Conservation (phyloP, 2,113 vertebrate genomes). For the Galemys pyrenaicus region DNA sequence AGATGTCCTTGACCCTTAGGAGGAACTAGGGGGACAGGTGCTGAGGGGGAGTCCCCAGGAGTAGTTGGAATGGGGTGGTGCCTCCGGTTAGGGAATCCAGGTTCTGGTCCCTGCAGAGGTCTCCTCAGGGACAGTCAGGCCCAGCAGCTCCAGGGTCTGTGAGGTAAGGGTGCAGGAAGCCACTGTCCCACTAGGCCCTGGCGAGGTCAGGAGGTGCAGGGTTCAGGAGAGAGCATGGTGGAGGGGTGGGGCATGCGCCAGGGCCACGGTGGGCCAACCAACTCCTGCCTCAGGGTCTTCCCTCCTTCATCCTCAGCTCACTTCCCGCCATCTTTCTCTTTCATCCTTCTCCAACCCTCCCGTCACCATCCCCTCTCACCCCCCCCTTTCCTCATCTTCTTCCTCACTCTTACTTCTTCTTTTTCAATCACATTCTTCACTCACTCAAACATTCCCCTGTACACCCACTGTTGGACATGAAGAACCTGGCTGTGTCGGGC, state of each 20-base stretch:
- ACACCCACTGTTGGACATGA: not conserved
- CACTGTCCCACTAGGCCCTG: fast-evolving
- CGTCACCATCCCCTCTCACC: not conserved
- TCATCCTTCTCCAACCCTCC: not conserved
- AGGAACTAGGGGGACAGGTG: not conserved
- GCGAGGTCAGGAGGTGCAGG: not conserved
- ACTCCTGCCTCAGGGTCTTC: not conserved
- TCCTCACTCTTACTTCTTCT: not conserved
- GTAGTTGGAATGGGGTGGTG: too few species aligned
- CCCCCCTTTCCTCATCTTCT: not conserved
- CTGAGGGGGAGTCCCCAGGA: not conserved
- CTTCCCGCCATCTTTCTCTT: not conserved
- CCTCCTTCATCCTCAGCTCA: not conserved
- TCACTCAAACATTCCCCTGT: not conserved
- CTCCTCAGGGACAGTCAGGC: not conserved
- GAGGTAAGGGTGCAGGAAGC: not conserved
- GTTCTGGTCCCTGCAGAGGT: not conserved
- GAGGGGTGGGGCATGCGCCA: fast-evolving
- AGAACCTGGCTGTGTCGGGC: too few species aligned
- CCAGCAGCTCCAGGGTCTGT: not conserved
- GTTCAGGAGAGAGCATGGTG: not conserved
- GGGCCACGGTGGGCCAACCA: not conserved
- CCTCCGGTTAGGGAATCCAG: not conserved
- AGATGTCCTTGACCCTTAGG: not conserved
- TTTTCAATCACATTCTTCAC: not conserved